Evolutionary conservation across 2,888 invertebrate species (phyloP).

Genomic region (Drosophila anomelani): DNA sequence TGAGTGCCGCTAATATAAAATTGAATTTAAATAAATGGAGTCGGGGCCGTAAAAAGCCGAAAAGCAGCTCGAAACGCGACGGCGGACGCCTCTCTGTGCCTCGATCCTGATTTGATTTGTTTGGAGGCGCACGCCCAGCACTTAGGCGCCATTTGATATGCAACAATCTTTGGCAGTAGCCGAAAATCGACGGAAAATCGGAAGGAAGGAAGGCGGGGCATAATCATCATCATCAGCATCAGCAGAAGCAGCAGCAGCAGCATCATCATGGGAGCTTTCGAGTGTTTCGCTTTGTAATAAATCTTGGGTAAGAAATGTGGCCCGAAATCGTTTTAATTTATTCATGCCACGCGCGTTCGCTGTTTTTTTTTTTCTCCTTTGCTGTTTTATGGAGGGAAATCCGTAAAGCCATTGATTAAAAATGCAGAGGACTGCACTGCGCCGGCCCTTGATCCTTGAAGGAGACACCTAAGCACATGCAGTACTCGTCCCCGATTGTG

Average conservation of each 20-base stretch:
- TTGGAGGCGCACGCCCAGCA: slow-evolving; percentile 65
- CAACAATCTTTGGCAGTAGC: slow-evolving; percentile 73
- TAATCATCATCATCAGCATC: slow-evolving; percentile 60
- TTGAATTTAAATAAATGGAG: slow-evolving; percentile 80
- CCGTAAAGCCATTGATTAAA: slow-evolving; percentile 60
- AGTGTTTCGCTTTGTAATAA: slow-evolving; percentile 54
- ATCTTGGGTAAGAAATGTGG: slow-evolving; percentile 59
- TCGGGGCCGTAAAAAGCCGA: slow-evolving; percentile 65
- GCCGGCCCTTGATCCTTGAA: slow-evolving; percentile 31
- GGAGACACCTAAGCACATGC: slow-evolving; percentile 29
- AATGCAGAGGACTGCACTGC: slow-evolving; percentile 69
- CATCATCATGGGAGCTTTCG: slow-evolving; percentile 13
- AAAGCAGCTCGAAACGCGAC: slow-evolving; percentile 26
- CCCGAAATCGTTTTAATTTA: slow-evolving; percentile 71
- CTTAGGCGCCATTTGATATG: slow-evolving; percentile 74
- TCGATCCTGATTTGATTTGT: slow-evolving; percentile 75
- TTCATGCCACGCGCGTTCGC: slow-evolving; percentile 70
- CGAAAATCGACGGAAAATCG: slow-evolving; percentile 34
- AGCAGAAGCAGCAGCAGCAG: slow-evolving; percentile 21
- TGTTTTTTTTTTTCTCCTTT: slow-evolving; percentile 8
- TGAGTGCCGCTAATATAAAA: slow-evolving; percentile 77
- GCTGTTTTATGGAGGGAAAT: slow-evolving; percentile 7
- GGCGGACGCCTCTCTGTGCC: slow-evolving; percentile 33
- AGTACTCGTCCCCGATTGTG: slow-evolving; percentile 11
- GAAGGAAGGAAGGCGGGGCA: slow-evolving; percentile 36